These are phyloP conservation scores for Ischnura elegans DNA, from an alignment of 2,888 invertebrate species.

Conservation along the genomic window DNA sequence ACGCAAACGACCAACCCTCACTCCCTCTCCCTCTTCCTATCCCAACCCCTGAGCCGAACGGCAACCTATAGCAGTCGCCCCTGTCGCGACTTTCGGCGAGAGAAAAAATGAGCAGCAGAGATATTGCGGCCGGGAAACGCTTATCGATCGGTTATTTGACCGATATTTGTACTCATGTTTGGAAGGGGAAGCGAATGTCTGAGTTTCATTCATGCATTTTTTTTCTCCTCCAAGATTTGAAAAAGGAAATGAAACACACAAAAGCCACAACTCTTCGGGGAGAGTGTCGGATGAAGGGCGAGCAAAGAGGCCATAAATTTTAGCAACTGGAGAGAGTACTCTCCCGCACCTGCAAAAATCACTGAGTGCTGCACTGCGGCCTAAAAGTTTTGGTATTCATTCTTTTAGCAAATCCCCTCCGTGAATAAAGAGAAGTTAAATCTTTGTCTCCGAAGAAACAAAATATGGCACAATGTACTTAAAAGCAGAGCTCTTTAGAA, in stretches of 20 bases:
- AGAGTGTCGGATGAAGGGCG: neutral
- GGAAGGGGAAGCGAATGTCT: neutral
- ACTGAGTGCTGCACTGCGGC: too few species aligned
- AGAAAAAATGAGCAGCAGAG: neutral
- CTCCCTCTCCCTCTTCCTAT: neutral
- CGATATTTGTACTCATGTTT: neutral
- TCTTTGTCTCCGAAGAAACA: too few species aligned
- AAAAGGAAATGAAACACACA: neutral
- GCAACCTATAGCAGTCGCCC: neutral
- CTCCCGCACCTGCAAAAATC: neutral
- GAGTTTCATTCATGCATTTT: neutral
- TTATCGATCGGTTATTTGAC: slow-evolving; percentile 21
- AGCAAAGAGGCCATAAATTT: neutral
- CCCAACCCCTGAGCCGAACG: neutral
- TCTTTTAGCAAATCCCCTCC: too few species aligned
- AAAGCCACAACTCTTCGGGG: neutral
- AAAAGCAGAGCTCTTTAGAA: too few species aligned
- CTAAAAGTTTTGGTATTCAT: too few species aligned
- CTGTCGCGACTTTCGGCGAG: neutral
- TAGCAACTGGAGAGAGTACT: neutral
- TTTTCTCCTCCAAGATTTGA: neutral
- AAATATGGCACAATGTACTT: too few species aligned
- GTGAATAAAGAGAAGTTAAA: too few species aligned
- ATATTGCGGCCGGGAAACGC: neutral
- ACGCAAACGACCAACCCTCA: neutral